Base-by-base conservation (phyloP, 2,113 vertebrate genomes). In the Trogon melanurus region DNA sequence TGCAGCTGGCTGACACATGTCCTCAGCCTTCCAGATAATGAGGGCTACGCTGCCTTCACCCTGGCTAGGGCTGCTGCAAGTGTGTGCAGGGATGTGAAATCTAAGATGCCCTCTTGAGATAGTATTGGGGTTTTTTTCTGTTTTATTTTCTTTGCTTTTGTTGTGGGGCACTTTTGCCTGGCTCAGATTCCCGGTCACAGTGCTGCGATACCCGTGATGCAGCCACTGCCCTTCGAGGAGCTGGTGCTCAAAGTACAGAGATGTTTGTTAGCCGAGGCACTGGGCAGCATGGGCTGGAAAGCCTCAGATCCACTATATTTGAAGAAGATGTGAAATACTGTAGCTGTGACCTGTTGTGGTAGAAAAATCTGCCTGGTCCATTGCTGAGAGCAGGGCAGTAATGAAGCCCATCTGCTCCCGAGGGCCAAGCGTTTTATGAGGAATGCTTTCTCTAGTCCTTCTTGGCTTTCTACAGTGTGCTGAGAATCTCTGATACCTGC, bases 1-100 rank as follows among this genome's bases (percentile, higher is more conserved):
- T 71, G 70, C 92, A 92, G 91, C 86, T 94, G 92, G 79, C 70
- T 38, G 88, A 85, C 87, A 65, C 78, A 38, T 85, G 78, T 89
- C 84, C 64, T 81, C 73, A 60, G 56, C 71, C 65, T 62, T 82
- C 70, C 88, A 53, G 86, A 80, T 85, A 87, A 65, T 2, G 2
- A 62, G n/a, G 36, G 22, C 30, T 10, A 4, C 1, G 4, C 69
- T 84, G 79, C 74, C 48, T 89, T 79, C 3, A 1, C 45, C 54
- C 41, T 85, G 64, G 56, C 58, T 67, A 41, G 27, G 41, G 41
- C 41, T 2, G 4, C 53, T 41, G n/a, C 32, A 25, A 47, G 57
- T 3, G 1, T 1, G 4, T 38, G 34, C 50, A 79, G 44, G 26
- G 34, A 23, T 88, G 76, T 65, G 81, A 91, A 93, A 89, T 76